These are phyloP conservation scores for Vulpes ferrilata DNA, from an alignment of 2,113 vertebrate genomes.

Conservation along the genomic window DNA sequence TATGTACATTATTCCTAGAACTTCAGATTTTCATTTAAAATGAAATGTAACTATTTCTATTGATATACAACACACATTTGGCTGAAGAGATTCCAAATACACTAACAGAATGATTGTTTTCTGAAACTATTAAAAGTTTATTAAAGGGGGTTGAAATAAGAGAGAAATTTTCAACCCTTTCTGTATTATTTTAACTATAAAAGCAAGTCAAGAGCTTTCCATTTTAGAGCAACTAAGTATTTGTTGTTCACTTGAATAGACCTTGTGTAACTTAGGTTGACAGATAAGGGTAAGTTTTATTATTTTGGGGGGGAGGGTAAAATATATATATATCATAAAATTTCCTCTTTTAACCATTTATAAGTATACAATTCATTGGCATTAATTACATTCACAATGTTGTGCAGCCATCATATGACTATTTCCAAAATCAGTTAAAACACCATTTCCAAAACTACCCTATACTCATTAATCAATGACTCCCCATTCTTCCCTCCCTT, in stretches of 20 bases:
- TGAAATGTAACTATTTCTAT: neutral
- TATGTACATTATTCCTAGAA: neutral
- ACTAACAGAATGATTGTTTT: neutral
- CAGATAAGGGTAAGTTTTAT: neutral
- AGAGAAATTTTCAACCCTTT: neutral
- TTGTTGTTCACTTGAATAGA: neutral
- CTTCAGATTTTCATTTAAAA: neutral
- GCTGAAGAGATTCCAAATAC: neutral
- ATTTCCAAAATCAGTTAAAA: neutral
- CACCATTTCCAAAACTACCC: neutral
- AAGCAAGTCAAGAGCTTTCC: neutral
- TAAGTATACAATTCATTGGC: neutral
- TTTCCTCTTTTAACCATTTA: neutral
- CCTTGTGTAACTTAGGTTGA: neutral
- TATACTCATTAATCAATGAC: neutral
- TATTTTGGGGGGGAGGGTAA: neutral
- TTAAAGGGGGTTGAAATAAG: neutral
- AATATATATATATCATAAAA: neutral
- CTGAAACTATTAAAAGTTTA: neutral
- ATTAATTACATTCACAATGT: neutral
- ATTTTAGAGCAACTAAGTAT: neutral
- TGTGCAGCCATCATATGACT: neutral
- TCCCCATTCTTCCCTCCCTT: neutral
- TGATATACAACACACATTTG: neutral
- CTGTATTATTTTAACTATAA: neutral